phyloP scores from a whole-genome alignment of 2,113 vertebrate species.

The Synchiropus splendidus region DNA sequence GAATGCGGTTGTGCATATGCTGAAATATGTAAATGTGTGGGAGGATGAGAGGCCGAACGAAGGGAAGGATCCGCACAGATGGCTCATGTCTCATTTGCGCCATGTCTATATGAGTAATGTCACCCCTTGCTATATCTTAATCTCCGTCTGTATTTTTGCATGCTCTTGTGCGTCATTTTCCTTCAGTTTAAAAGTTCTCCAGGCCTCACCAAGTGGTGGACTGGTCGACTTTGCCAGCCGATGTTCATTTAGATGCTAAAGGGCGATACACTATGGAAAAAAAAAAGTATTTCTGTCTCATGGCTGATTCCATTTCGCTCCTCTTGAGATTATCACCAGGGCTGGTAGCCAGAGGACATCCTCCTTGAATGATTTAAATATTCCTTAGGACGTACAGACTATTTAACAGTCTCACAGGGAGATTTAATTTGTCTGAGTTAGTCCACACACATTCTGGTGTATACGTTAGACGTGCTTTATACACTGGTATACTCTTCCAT shows the following conservation, averaged over 20 bases:
- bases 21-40: slow-evolving; percentile 35
- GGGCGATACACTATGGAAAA: slow-evolving; percentile 16
- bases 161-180: slow-evolving; percentile 2
- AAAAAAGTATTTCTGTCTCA: slow-evolving; percentile 36
- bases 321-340: slow-evolving; percentile 45
- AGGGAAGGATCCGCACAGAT: slow-evolving; percentile 3
- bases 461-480: too few species aligned
- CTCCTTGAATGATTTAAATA: slow-evolving; percentile 29
- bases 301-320: slow-evolving; percentile 33
- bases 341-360: slow-evolving; percentile 37
- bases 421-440: neutral
- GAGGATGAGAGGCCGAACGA: slow-evolving; percentile 23
- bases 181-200: slow-evolving; percentile 16
- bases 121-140: slow-evolving; percentile 4
- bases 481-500: too few species aligned
- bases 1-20: slow-evolving; percentile 23
- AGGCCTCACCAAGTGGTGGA: slow-evolving; percentile 20
- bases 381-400: slow-evolving; percentile 22
- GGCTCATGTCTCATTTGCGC: slow-evolving; percentile 13
- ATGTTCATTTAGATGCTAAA: slow-evolving; percentile 31
- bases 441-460: neutral
- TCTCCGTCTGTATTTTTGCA: neutral
- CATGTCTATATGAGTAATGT: slow-evolving; percentile 9
- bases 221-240: slow-evolving; percentile 30
- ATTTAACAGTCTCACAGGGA: slow-evolving; percentile 17